These are phyloP conservation scores for Hemiprocne comata DNA, from an alignment of 2,113 vertebrate genomes.

Conservation along the genomic window DNA sequence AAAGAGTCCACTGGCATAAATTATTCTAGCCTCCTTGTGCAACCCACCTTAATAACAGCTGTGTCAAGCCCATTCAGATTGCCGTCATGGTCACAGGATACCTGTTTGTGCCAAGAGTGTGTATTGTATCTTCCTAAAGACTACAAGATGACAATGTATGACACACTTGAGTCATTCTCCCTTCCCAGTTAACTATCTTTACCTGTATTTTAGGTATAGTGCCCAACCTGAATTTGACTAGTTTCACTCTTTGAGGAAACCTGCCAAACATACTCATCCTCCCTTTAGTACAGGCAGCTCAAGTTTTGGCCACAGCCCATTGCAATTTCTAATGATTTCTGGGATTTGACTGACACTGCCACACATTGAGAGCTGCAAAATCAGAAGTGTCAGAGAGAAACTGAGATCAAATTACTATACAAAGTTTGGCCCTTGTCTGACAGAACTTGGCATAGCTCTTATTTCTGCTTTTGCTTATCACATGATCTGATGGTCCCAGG, in stretches of 20 bases:
- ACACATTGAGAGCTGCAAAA: neutral
- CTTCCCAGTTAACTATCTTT: neutral
- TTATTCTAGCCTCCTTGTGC: neutral
- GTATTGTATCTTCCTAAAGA: neutral
- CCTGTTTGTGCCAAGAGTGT: neutral
- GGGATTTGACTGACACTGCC: neutral
- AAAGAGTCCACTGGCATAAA: neutral
- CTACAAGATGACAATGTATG: neutral
- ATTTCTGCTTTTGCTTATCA: neutral
- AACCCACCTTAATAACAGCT: neutral
- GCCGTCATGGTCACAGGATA: neutral
- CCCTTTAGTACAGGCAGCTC: neutral
- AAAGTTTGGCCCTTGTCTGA: neutral
- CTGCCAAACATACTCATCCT: neutral
- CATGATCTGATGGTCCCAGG: neutral
- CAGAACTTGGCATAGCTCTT: rapidly evolving
- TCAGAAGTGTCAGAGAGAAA: neutral
- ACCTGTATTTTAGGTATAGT: neutral
- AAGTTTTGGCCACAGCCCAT: neutral
- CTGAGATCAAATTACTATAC: neutral
- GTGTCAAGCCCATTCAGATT: neutral
- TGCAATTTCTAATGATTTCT: neutral
- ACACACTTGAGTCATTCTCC: neutral
- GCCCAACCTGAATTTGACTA: neutral
- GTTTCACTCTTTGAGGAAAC: neutral